Base-by-base conservation (phyloP, 1,140 invertebrate species). In the Cephus cinctus region DNA sequence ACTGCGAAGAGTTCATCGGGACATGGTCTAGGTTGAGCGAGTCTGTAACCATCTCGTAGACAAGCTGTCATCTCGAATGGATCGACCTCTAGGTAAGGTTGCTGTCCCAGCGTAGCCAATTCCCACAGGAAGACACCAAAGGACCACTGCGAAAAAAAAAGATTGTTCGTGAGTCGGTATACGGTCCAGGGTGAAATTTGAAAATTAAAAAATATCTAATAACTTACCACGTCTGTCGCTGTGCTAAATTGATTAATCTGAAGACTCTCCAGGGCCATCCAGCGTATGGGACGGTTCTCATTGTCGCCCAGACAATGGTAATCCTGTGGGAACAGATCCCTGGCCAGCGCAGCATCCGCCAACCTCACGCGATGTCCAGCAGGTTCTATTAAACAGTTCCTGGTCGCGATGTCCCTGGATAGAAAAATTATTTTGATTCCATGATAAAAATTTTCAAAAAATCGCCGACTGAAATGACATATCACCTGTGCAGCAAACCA, bases 71-170 rank as follows among this genome's bases (percentile, higher is more conserved):
- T 89, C 72, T 97, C 94, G 68, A 92, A 94, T 30, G 92, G 88
- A 73, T 96, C 92, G 18, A 98, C 85, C 67, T 97, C 92, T 4
- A 86, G 80, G 61, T 92, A 91, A 0, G 94, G 94, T 57, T 92
- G 84, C 51, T 92, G 86, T 15, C 87, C 93, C 47, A 96, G 76
- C 1, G 93, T 96, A 50, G 92, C 87, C 63, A 98, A 71, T 73
- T 98, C 95, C 95, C 95, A 98, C 38, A 97, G 77, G 22, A 94
- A 83, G 21, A 98, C 90, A 15, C 94, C 95, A 79, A 96, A 88
- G 5, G 92, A 86, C 94, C 94, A 98, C 90, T 94, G 71, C 46
- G 80, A 80, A 67, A 56, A 61, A 64, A 53, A 45, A 55, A 57
- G 27, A 54, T 54, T 50, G 40, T 30, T 51, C 45, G 15, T 27